Evolutionary conservation across 2,888 invertebrate species (phyloP).

Genomic region (Oligia latruncula): DNA sequence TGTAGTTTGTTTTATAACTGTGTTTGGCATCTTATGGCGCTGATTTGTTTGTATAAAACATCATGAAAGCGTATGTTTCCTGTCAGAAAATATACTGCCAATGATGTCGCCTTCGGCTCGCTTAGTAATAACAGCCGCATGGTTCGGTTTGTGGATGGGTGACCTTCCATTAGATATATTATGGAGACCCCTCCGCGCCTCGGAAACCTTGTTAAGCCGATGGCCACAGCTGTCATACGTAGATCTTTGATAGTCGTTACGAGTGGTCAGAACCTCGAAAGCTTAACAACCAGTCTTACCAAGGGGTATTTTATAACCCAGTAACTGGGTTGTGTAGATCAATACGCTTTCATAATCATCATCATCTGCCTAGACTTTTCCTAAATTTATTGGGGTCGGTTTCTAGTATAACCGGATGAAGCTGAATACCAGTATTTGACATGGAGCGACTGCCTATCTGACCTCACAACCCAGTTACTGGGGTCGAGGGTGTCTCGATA

Average conservation of each 20-base stretch:
- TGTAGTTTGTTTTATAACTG: conserved; percentile 23
- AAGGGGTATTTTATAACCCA: background rate
- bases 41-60: conserved; percentile 41
- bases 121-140: background rate
- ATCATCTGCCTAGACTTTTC: too few relatives aligned
- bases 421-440: background rate
- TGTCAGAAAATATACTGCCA: background rate
- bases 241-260: background rate
- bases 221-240: background rate
- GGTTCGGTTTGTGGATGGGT: background rate
- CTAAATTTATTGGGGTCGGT: too few relatives aligned
- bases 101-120: background rate
- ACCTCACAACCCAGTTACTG: background rate
- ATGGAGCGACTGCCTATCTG: background rate
- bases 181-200: background rate
- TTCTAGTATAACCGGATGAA: too few relatives aligned
- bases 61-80: background rate
- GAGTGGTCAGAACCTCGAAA: background rate
- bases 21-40: conserved; percentile 10
- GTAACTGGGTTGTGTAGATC: background rate
- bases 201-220: background rate
- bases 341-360: background rate
- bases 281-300: background rate
- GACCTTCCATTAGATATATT: background rate
- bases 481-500: background rate